These are phyloP conservation scores for Caloenas nicobarica DNA, from an alignment of 2,113 vertebrate species.

Conservation along the genomic window DNA sequence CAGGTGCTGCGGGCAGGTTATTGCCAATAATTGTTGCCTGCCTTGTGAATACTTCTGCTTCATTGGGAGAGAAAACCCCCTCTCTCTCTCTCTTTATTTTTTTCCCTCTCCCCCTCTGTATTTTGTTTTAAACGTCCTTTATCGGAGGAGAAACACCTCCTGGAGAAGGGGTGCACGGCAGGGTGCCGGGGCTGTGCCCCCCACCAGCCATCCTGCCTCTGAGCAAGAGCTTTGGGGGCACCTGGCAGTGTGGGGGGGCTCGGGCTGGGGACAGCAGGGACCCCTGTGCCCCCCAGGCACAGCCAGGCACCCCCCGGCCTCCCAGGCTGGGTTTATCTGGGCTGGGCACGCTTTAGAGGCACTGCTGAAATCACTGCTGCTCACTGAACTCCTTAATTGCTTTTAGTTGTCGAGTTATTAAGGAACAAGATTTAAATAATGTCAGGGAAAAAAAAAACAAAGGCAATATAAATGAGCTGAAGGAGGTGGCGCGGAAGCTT, in stretches of 20 bases:
- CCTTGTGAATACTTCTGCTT: background rate
- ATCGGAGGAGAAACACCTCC: background rate
- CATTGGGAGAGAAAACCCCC: background rate
- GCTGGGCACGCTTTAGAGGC: slow-evolving; percentile 14
- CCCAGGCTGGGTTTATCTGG: background rate
- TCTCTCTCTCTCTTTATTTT: background rate
- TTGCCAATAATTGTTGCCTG: background rate
- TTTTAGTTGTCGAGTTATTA: slow-evolving; percentile 59
- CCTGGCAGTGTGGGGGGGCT: background rate
- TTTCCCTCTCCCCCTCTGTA: background rate
- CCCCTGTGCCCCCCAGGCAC: fast-evolving
- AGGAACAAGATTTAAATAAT: slow-evolving; percentile 51
- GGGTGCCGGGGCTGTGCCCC: background rate
- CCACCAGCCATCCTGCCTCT: background rate
- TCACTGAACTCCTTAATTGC: slow-evolving; percentile 65
- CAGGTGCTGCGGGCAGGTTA: background rate
- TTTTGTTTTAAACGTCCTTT: background rate
- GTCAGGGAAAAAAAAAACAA: background rate
- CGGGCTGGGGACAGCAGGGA: fast-evolving
- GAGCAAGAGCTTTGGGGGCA: background rate
- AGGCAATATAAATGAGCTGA: background rate
- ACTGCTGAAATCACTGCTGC: slow-evolving; percentile 23
- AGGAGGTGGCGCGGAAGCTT: background rate
- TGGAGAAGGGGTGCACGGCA: fast-evolving
- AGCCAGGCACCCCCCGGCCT: background rate